Base-by-base conservation (phyloP, 2,888 invertebrate genomes). In the Dyspetes luteomarginatus region DNA sequence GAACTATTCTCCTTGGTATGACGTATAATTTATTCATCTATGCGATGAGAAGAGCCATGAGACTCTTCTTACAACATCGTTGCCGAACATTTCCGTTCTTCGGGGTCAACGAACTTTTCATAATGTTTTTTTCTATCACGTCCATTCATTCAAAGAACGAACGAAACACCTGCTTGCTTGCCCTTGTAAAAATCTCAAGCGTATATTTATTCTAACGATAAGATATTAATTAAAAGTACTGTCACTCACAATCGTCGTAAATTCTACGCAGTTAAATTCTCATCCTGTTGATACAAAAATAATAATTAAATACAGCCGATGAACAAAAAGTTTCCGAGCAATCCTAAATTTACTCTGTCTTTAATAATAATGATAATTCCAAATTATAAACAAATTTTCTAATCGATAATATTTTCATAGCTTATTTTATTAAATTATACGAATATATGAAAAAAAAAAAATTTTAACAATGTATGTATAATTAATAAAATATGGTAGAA, bases 61-160 rank as follows among this genome's bases (percentile, higher is more conserved):
- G n/a, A n/a, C n/a, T n/a, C n/a, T n/a, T n/a, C n/a, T n/a, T n/a
- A n/a, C n/a, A n/a, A 30, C 9, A 3, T 9, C 5, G 19, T 36
- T 58, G 28, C 5, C 58, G 58, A 5, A 15, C 3, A 58, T 58
- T 17, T 9, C 17, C 4, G 19, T 5, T 62, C 19, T 24, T 41
- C 22, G 58, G 62, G 62, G 62, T 64, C 62, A 15, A 45, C 26
- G 62, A 64, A 24, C 62, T 7, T 41, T 22, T 9, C 24, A 64
- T 45, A 4, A 60, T 36, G 30, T 36, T 19, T 36, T 60, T 36
- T 45, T 28, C n/a, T 5, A 19, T 45, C 43, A 12, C 45, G 43
- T 45, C 12, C 15, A 24, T 36, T 26, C 45, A 4, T 15, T 24
- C 26, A 19, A 17, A 12, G 24, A 45, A 7, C 45, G 9, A 12